A percentile compares a stretch with the other conserved stretches of the same genome.
Conservation (phyloP, 1,140 invertebrate genomes). For the Ostrea denselamellosa region DNA sequence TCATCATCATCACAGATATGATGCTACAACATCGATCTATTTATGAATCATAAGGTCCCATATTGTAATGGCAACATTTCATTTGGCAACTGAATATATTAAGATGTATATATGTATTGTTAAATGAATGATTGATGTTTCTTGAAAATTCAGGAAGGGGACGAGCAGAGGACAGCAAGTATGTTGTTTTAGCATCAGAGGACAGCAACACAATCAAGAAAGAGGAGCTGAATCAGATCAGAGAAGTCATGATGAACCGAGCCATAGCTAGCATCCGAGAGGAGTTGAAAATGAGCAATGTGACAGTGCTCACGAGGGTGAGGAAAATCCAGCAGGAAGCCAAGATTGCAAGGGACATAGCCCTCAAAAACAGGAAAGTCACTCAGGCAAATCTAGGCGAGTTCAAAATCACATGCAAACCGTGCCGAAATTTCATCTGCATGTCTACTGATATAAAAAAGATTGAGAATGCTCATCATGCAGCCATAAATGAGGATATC, state of each 20-base stretch:
- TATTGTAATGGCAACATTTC: too few relatives aligned
- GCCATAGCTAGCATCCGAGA: conserved; percentile 60
- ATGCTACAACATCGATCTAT: too few relatives aligned
- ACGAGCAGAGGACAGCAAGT: conserved; percentile 66
- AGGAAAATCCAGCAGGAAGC: conserved; percentile 60
- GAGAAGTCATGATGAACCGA: conserved; percentile 69
- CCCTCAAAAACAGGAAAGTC: conserved; percentile 46
- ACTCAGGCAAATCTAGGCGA: conserved; percentile 51
- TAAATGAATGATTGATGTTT: too few relatives aligned
- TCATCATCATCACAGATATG: too few relatives aligned
- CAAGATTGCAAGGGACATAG: conserved; percentile 54
- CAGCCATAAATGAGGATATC: conserved; percentile 59
- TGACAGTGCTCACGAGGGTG: conserved; percentile 48
- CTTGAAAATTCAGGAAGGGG: conserved; percentile 62
- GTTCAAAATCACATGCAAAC: conserved; percentile 63
- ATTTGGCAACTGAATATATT: too few relatives aligned
- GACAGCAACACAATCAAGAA: conserved; percentile 62
- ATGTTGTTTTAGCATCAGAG: conserved; percentile 60
- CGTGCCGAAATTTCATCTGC: conserved; percentile 65
- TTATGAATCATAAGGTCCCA: too few relatives aligned
- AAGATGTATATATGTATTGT: too few relatives aligned
- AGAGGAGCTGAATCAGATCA: conserved; percentile 67
- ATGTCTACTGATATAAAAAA: conserved; percentile 66
- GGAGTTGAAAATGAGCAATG: conserved; percentile 37
- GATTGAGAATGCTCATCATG: conserved; percentile 65